Base-by-base conservation (phyloP, 2,888 invertebrate species). In the Epinotia demarniana region DNA sequence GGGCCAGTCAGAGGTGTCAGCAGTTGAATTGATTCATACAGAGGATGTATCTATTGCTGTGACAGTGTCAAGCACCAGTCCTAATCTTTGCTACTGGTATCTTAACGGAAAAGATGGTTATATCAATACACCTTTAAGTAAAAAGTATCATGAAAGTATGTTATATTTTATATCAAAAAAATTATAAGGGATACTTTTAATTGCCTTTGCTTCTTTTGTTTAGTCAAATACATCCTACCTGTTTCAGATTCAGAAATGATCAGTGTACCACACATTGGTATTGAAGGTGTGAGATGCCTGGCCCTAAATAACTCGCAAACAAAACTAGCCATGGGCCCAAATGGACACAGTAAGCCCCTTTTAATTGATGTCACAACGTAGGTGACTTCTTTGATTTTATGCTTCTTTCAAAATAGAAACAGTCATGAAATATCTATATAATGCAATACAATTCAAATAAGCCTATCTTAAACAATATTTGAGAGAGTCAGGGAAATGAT, bases 331-430 rank as follows among this genome's bases (percentile, higher is more conserved):
- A 81, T 93, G 76, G 93, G 93, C 67, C 88, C 87, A 11, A 87
- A 89, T 81, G 92, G 90, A 81, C 90, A 90, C 77, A 86, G 83
- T 83, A 87, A 82, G 80, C 93, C 93, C 43, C 71, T 91, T 78
- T 80, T 93, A 79, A 78, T 92, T 79, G 92, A 94, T 82, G 81
- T 89, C n/a, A 83, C 83, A 84, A 89, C 79, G 92, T 92, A 89
- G 78, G 92, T 89, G 79, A 76, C 64, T 46, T 73, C 62, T 64
- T 62, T 63, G 67, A 67, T 61, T 66, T 68, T 57, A 77, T 72
- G 43, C 43, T 67, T 27, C 55, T 66, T 9, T 11, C 46, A 18
- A 27, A 33, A 63, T 63, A 46, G 19, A 18, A 64, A 19, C 18
- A 18, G 46, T 18, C n/a, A n/a, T 16, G 46, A 19, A 19, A 19